These are phyloP conservation scores for Rapana venosa DNA, from an alignment of 2,888 invertebrate genomes.

Conservation along the genomic window DNA sequence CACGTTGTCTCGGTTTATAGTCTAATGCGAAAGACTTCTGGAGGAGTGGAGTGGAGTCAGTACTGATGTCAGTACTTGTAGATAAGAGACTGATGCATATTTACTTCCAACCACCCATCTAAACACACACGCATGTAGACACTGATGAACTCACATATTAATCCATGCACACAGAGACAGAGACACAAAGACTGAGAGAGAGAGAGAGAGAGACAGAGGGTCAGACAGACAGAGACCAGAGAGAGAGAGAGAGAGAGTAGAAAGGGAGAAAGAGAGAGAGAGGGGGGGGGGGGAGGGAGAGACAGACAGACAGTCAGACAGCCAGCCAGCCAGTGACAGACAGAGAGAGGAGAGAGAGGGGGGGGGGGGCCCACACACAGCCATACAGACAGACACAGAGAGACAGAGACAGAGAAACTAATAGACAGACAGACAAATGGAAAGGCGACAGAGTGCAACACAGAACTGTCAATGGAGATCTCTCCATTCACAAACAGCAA, in stretches of 20 bases:
- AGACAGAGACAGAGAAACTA: neutral
- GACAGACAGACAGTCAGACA: neutral
- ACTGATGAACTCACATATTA: neutral
- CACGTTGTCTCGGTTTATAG: no score
- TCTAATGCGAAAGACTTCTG: no score
- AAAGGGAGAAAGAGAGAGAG: neutral
- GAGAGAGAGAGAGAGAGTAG: no score
- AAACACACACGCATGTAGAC: neutral
- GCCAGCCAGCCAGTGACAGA: neutral
- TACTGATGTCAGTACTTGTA: no score
- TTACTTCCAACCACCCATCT: no score
- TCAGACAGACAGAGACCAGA: no score
- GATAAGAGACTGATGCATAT: no score
- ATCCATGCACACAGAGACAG: neutral
- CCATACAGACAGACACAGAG: neutral
- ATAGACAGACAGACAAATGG: neutral
- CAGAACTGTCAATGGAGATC: no score
- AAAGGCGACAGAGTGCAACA: no score
- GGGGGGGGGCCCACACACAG: neutral
- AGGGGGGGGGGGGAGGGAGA: neutral
- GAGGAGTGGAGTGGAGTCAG: no score
- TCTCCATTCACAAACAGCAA: no score
- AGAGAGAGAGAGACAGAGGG: no score
- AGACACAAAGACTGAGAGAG: neutral
- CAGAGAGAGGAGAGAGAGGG: neutral